Percentiles rank a stretch among this genome's conserved stretches.
phyloP scores from a whole-genome alignment of 1,140 invertebrate species.

The Agrilus planipennis region DNA sequence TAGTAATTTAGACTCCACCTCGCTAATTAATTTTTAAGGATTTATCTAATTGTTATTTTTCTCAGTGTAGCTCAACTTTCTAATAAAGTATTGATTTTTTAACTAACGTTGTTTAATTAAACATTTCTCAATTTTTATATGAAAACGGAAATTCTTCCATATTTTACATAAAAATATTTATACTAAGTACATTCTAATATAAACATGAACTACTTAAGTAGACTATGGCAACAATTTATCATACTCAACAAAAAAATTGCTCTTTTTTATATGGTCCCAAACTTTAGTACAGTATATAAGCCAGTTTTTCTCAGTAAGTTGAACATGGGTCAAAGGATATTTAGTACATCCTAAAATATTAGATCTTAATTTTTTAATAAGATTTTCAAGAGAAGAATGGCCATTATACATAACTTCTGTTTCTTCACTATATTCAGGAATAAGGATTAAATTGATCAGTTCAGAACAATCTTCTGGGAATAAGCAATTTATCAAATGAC shows the following conservation, averaged over 20 bases:
- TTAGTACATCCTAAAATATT: slow-evolving; percentile 56
- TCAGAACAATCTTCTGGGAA: slow-evolving; percentile 40
- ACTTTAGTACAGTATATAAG: slow-evolving; percentile 68
- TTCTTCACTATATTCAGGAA: slow-evolving; percentile 49
- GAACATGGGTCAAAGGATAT: slow-evolving; percentile 49
- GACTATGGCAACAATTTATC: slow-evolving; percentile 55
- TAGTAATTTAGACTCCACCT: no score
- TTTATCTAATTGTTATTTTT: no score
- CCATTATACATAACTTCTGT: slow-evolving; percentile 43
- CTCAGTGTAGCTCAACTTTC: no score
- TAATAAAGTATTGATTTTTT: no score
- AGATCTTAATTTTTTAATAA: slow-evolving; percentile 51
- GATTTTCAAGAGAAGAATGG: slow-evolving; percentile 50
- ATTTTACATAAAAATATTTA: slow-evolving; percentile 8
- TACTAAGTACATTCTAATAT: slow-evolving; percentile 4
- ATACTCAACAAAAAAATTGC: slow-evolving; percentile 70
- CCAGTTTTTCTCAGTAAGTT: slow-evolving; percentile 61
- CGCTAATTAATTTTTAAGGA: no score
- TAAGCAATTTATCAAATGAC: slow-evolving; percentile 41
- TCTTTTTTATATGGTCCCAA: slow-evolving; percentile 74
- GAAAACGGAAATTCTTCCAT: slow-evolving; percentile 9
- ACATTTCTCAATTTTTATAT: slow-evolving; percentile 19
- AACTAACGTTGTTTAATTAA: slow-evolving; percentile 6
- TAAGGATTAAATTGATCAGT: slow-evolving; percentile 58
- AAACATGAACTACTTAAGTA: neutral